Base-by-base conservation (phyloP, 2,797 vertebrate species). In the Ibycter americanus region DNA sequence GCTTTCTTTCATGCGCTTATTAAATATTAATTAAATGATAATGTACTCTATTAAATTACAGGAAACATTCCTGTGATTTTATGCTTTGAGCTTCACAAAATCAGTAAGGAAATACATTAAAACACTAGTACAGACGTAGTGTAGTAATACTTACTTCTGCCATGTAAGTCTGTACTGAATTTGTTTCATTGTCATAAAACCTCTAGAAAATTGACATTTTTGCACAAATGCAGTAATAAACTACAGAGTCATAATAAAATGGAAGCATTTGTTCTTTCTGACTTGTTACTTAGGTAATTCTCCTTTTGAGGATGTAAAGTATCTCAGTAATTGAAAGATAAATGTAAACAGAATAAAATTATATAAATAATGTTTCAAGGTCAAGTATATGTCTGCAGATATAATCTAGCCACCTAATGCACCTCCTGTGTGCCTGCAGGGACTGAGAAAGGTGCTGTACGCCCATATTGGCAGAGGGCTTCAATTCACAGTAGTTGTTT, bases 1-100 rank as follows among this genome's bases (percentile, higher is more conserved):
- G 73, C n/a, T 88, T 87, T 49, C 61, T 93, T 94, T 93, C 78
- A 62, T 93, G n/a, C 18, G 32, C 92, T 79, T 74, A 89, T 96
- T 95, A 95, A 97, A 86, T 91, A 96, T 84, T 91, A 83, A 97
- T 93, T 89, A 56, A n/a, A 68, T 79, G 76, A 15, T 83, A 94
- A 96, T 94, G 40, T 51, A 68, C 19, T 80, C 65, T 59, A 27
- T 93, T 93, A 93, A 94, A 91, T 95, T 93, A 93, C 62, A 89
- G 79, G 79, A 96, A 89, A 86, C 49, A 21, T 72, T 89, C 6
- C 32, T 90, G 52, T 84, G 86, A 88, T 83, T 93, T 94, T 90
- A 36, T 93, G 72, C 76, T 94, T 90, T 80, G 55, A 91, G 26
- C 56, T 96, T 95, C 90, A 65, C 34, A 81, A 87, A 93, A 61